Percentiles rank a stretch among this genome's conserved stretches.
These are phyloP conservation scores for Perizoma flavofasciatum DNA, from an alignment of 2,888 invertebrate genomes.

Conservation along the genomic window DNA sequence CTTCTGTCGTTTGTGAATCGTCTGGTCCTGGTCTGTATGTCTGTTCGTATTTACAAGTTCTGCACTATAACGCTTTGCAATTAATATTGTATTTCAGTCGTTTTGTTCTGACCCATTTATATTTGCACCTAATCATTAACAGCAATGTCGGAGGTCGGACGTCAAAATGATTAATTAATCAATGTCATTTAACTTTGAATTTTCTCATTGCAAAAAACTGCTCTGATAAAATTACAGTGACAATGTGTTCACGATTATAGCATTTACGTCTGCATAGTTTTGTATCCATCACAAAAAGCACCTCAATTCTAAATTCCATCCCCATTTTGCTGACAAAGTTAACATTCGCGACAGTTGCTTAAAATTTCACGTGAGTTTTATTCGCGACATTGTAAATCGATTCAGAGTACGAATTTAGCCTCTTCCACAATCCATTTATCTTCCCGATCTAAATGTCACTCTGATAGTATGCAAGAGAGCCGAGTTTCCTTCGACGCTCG, in stretches of 20 bases:
- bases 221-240: too few species aligned
- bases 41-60: too few species aligned
- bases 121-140: conserved; percentile 2
- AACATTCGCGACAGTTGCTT: conserved; percentile 46
- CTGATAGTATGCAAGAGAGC: conserved; percentile 36
- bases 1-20: conserved; percentile 2
- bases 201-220: background rate
- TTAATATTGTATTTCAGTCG: conserved; percentile 7
- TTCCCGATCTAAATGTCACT: conserved; percentile 38
- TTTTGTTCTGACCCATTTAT: conserved; percentile 9
- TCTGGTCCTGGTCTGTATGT: background rate
- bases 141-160: conserved; percentile 20
- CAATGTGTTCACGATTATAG: conserved; percentile 1
- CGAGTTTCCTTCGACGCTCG: conserved; percentile 34
- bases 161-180: conserved; percentile 24
- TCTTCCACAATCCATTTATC: conserved; percentile 29
- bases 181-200: conserved; percentile 20
- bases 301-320: conserved; percentile 15
- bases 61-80: background rate
- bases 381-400: conserved; percentile 51
- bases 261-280: conserved; percentile 4
- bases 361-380: conserved; percentile 52
- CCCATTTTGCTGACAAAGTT: conserved; percentile 18
- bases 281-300: background rate
- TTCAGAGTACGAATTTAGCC: conserved; percentile 46